Evolutionary conservation across 1,140 invertebrate genomes (phyloP).

Genomic region (Bilobella aurantiaca): DNA sequence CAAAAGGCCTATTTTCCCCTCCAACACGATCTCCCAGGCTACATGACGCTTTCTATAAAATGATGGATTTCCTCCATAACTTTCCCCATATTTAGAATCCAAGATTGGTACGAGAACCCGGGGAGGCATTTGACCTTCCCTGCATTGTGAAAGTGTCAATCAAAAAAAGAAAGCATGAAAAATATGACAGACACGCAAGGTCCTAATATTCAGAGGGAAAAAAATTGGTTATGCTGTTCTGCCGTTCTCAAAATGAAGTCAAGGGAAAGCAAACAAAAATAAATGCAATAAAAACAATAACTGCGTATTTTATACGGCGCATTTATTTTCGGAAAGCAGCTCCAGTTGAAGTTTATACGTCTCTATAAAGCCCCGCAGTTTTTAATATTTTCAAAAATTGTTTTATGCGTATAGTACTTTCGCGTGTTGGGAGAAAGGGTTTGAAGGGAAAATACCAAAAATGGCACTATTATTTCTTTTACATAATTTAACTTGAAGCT

Average conservation of each 20-base stretch:
- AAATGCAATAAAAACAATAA: not conserved
- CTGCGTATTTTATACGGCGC: not conserved
- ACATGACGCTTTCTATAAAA: no score
- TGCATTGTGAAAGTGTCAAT: not conserved
- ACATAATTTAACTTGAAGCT: no score
- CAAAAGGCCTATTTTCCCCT: not conserved
- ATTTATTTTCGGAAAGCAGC: no score
- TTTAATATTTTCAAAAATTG: not conserved
- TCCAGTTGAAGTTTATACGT: slow-evolving; percentile 4
- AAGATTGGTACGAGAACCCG: no score
- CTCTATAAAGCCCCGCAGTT: not conserved
- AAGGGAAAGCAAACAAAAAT: not conserved
- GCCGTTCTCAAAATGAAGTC: not conserved
- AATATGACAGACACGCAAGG: no score
- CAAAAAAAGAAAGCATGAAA: not conserved
- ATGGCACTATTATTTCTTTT: no score
- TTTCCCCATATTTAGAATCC: no score
- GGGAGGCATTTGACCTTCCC: not conserved
- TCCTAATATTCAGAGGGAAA: not conserved
- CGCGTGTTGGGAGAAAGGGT: slow-evolving; percentile 1
- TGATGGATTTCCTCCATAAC: slow-evolving; percentile 6
- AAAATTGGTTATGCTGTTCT: not conserved
- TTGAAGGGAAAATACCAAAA: no score
- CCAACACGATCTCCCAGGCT: not conserved
- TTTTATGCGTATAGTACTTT: slow-evolving; percentile 1